Evolutionary conservation across 2,888 invertebrate species (phyloP), one percentile per base, ranked within the genome.

Genomic region (Ecliptopera silaceata): DNA sequence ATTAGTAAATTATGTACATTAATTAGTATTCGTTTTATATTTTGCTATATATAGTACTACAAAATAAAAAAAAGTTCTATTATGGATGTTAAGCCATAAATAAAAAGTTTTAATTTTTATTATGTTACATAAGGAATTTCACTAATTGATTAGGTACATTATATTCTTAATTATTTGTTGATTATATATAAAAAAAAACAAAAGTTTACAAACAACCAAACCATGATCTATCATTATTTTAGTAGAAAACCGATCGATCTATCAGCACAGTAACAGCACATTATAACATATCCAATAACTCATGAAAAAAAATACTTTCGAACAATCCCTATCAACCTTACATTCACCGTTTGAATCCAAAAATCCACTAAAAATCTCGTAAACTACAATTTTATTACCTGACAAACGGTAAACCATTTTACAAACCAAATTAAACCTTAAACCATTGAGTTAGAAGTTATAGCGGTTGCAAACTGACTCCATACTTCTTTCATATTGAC

Each of bases 371-470:
- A 59, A 59, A 60, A 32, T 18, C 57, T 56, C 56, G 43, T 60
- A 65, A 65, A 54, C 63, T 63, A 61, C 59, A 58, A 49, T 63
- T 63, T 63, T 63, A 63, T 63, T 58, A 45, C 48, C 52, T 39
- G 32, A 48, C 57, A 36, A 63, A 20, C 22, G 10, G 13, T 39
- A 48, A 44, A 18, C 31, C 6, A 43, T 46, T 32, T 15, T 12
- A 26, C 43, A 12, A 32, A 34, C 56, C 12, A 61, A 59, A 61
- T 60, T 56, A 50, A 31, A 59, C 65, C 54, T 47, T 61, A 63
- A 52, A 12, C 46, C 65, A 38, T 48, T 32, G 56, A 3, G 13
- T 49, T 61, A 63, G 55, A 58, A 61, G 41, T 58, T 60, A 56
- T 59, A 31, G 15, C 26, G 36, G 5, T 32, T 29, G 61, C 59